Percentiles rank a stretch among this genome's conserved stretches.
Evolutionary conservation across 2,113 vertebrate species (phyloP).

Genomic region (Alectura lathami): DNA sequence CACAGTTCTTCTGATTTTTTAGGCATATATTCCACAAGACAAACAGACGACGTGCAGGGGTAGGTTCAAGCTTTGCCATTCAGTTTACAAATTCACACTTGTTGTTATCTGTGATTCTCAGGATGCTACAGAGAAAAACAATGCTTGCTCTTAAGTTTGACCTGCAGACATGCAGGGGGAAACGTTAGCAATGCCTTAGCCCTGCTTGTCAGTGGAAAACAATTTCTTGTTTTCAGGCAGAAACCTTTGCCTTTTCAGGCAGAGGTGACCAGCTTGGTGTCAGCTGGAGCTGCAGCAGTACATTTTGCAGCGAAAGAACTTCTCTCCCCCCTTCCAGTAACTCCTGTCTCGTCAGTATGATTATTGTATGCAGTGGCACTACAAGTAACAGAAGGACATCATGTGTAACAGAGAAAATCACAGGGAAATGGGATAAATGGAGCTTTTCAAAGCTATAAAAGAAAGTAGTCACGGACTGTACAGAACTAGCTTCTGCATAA

Average conservation of each 20-base stretch:
- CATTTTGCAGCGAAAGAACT: neutral
- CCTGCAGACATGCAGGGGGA: neutral
- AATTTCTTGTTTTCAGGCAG: too few species aligned
- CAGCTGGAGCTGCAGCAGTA: neutral
- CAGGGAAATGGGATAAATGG: neutral
- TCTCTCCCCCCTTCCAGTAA: neutral
- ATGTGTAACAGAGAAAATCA: neutral
- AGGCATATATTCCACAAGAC: neutral
- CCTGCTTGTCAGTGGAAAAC: neutral
- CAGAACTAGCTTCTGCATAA: neutral
- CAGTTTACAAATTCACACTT: neutral
- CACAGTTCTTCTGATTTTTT: neutral
- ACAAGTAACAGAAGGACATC: neutral
- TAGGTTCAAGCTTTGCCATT: neutral
- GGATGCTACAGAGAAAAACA: neutral
- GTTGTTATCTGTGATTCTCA: neutral
- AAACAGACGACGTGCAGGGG: neutral
- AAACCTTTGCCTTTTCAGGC: too few species aligned
- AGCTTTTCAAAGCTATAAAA: neutral
- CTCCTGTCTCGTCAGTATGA: neutral
- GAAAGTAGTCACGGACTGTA: neutral
- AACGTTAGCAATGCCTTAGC: neutral
- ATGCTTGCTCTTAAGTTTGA: neutral
- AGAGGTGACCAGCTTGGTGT: neutral
- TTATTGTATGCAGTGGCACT: neutral